These are phyloP conservation scores for Brachylomia viminalis DNA, from an alignment of 2,888 invertebrate species.

Conservation along the genomic window DNA sequence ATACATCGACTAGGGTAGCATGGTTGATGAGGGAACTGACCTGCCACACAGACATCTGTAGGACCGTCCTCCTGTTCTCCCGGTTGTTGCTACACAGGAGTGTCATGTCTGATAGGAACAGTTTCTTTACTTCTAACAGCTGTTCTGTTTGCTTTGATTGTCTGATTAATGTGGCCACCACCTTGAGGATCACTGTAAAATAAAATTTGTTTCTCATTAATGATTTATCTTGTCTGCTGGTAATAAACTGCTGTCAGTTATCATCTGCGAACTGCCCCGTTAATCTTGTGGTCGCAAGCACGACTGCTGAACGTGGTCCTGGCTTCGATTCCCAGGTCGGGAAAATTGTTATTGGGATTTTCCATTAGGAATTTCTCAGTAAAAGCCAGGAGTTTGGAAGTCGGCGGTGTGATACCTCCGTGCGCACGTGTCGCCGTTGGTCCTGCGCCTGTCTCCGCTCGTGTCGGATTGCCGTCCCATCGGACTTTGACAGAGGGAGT, in stretches of 20 bases:
- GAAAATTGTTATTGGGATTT: too few relatives aligned
- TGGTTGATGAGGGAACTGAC: conserved; percentile 77
- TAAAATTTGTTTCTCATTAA: conserved; percentile 5
- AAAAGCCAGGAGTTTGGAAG: too few relatives aligned
- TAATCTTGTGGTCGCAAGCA: too few relatives aligned
- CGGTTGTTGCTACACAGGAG: conserved; percentile 98
- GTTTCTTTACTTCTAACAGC: conserved; percentile 97
- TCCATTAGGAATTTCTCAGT: too few relatives aligned
- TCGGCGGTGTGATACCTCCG: too few relatives aligned
- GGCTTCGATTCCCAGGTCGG: too few relatives aligned
- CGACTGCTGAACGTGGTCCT: too few relatives aligned
- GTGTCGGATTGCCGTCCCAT: too few relatives aligned
- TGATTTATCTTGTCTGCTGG: background rate
- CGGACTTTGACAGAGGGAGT: too few relatives aligned
- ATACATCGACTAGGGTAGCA: background rate
- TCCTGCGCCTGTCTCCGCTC: too few relatives aligned
- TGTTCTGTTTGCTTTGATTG: conserved; percentile 99
- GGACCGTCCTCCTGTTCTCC: conserved; percentile 98
- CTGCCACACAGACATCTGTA: conserved; percentile 99
- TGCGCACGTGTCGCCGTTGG: too few relatives aligned
- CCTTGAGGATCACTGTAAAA: conserved; percentile 97
- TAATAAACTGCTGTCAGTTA: too few relatives aligned
- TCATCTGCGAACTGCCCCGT: background rate
- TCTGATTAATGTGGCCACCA: conserved; percentile 98
- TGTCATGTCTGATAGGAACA: conserved; percentile 99